phyloP scores from a whole-genome alignment of 2,113 vertebrate species.

The Noctilio leporinus region DNA sequence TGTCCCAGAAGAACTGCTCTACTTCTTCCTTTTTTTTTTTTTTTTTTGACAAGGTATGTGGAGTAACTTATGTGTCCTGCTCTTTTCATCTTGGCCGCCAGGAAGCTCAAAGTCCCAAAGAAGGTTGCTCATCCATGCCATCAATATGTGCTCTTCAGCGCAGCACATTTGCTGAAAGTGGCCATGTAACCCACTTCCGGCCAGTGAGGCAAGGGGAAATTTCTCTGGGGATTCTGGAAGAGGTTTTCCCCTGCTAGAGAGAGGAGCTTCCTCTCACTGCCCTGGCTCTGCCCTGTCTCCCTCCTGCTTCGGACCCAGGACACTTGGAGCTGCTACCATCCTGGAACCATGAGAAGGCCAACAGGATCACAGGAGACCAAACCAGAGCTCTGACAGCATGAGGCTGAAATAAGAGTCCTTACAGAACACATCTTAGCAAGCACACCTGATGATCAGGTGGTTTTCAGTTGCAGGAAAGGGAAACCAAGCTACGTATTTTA shows the following conservation, averaged over 20 bases:
- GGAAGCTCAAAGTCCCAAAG: slow-evolving; percentile 40
- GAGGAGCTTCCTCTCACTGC: not conserved
- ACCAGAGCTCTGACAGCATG: not conserved
- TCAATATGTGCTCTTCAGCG: not conserved
- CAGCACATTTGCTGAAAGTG: not conserved
- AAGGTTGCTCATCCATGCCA: not conserved
- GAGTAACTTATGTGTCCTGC: not conserved
- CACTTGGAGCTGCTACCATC: not conserved
- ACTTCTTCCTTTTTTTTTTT: not conserved
- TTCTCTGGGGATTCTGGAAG: not conserved
- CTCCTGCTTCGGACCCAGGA: not conserved
- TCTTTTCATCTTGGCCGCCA: not conserved
- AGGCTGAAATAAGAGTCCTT: not conserved
- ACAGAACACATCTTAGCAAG: not conserved
- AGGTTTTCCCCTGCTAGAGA: not conserved
- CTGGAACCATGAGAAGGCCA: not conserved
- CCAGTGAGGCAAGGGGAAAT: not conserved
- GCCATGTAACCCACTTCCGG: not conserved
- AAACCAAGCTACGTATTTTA: not conserved
- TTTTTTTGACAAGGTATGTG: not conserved
- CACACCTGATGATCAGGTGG: not conserved
- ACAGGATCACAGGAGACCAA: not conserved
- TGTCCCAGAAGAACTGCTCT: not conserved
- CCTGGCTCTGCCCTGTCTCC: not conserved
- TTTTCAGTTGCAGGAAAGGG: not conserved